Evolutionary conservation across 2,797 vertebrate genomes (phyloP), one percentile per base, ranked within the genome.

Genomic region (Sorex maritimensis): DNA sequence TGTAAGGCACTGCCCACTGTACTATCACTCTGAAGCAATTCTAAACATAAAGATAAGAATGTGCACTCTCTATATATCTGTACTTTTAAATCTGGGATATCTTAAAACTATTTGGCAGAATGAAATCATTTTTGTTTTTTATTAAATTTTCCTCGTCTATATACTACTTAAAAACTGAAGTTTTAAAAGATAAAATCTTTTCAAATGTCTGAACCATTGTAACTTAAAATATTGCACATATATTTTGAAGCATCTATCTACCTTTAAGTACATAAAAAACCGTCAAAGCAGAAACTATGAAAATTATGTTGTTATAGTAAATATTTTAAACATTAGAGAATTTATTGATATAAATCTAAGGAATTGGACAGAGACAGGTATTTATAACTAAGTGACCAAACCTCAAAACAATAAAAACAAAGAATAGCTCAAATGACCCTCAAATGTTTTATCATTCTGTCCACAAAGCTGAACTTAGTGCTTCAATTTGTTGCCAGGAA

Each of bases 391-490:
- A 49, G 9, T 63, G 67, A 93, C 61, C 34, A 84, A 94, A 95
- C 79, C 41, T 55, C 86, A 95, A 85, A 26, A 81, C 15, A 90
- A 84, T 30, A 61, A 85, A 93, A 96, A 87, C 49, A 91, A 89
- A 94, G 83, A 72, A 71, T 30, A 82, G 49, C 75, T 94, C 24
- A 82, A 41, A 78, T 55, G 30, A 81, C 72, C 19, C 21, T 94
- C 58, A 74, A 81, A 85, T 83, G 69, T 58, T 91, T 94, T 96
- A 90, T 93, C 28, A 96, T 93, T 96, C 91, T 46, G 55, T 84
- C 58, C 81, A 92, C 77, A 96, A 78, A 92, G 19, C 61, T 85
- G 93, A 94, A 95, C 82, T 92, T 44, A 23, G 58, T 90, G 67
- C 49, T 52, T 92, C 81, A 88, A 94, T 94, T 86, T 93, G 52